Evolutionary conservation across 2,113 vertebrate species (phyloP).

Genomic region (Pitta sordida): DNA sequence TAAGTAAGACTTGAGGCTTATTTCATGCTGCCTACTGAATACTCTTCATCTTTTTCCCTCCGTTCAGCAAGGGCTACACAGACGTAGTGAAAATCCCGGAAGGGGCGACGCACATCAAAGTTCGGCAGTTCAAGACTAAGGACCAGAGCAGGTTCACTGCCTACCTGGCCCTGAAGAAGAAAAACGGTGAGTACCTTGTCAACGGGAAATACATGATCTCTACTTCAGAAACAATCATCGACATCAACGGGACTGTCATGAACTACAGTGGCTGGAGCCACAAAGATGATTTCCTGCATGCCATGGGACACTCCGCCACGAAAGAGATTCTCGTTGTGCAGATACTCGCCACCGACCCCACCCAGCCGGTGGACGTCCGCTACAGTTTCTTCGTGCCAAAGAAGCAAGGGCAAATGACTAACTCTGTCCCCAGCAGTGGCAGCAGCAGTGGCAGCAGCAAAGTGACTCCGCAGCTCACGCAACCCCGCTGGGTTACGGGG

Average conservation of each 20-base stretch:
- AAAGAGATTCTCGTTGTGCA: constrained; percentile 86
- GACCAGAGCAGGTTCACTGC: constrained; percentile 91
- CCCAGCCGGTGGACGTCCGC: constrained; percentile 87
- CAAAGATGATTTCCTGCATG: constrained; percentile 88
- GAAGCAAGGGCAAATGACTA: constrained; percentile 55
- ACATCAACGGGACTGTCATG: constrained; percentile 90
- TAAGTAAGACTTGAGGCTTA: neutral
- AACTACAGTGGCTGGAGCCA: constrained; percentile 99
- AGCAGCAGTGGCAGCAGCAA: constrained; percentile 38
- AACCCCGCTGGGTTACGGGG: constrained; percentile 89
- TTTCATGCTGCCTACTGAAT: neutral
- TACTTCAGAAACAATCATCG: constrained; percentile 92
- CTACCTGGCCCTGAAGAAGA: constrained; percentile 89
- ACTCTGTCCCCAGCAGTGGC: constrained; percentile 49
- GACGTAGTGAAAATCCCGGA: constrained; percentile 93
- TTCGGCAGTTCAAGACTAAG: constrained; percentile 93
- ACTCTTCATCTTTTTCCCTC: neutral
- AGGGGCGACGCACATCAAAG: constrained; percentile 93
- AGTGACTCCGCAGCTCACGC: constrained; percentile 15
- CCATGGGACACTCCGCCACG: constrained; percentile 89
- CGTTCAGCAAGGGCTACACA: constrained; percentile 93
- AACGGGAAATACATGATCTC: constrained; percentile 99
- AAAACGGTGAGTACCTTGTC: constrained; percentile 87
- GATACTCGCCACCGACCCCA: constrained; percentile 90
- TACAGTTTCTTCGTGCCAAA: constrained; percentile 94